phyloP scores from a whole-genome alignment of 2,113 vertebrate genomes.

The Pagrus major region DNA sequence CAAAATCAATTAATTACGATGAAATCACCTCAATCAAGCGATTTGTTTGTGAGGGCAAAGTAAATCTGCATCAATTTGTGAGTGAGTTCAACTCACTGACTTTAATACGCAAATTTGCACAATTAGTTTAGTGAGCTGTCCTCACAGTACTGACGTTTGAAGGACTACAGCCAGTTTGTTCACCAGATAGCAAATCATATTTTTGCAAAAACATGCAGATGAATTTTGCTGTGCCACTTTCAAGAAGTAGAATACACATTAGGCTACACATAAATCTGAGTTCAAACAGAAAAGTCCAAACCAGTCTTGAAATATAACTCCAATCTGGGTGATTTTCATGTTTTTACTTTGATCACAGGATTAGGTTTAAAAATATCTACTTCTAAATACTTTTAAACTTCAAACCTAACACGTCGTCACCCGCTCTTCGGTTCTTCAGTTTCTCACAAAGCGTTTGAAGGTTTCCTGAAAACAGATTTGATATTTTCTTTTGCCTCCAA shows the following conservation, averaged over 20 bases:
- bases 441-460: neutral
- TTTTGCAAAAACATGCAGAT: neutral
- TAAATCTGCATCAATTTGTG: neutral
- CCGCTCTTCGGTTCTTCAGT: neutral
- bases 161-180: too few relatives aligned
- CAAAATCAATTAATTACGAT: neutral
- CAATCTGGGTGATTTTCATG: neutral
- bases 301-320: neutral
- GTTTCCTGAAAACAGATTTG: neutral
- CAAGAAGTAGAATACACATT: neutral
- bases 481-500: neutral
- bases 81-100: neutral
- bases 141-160: neutral
- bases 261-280: too few relatives aligned
- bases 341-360: too few relatives aligned
- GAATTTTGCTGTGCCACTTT: neutral
- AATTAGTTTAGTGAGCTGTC: neutral
- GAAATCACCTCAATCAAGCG: neutral
- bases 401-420: too few relatives aligned
- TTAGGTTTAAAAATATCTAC: too few relatives aligned
- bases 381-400: too few relatives aligned
- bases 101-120: neutral
- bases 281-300: neutral
- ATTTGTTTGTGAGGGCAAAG: neutral
- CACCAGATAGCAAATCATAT: too few relatives aligned